A percentile compares a stretch with the other conserved stretches of the same genome.
Conservation (phyloP, 1,140 invertebrate genomes). For the Drosophila simulans region DNA sequence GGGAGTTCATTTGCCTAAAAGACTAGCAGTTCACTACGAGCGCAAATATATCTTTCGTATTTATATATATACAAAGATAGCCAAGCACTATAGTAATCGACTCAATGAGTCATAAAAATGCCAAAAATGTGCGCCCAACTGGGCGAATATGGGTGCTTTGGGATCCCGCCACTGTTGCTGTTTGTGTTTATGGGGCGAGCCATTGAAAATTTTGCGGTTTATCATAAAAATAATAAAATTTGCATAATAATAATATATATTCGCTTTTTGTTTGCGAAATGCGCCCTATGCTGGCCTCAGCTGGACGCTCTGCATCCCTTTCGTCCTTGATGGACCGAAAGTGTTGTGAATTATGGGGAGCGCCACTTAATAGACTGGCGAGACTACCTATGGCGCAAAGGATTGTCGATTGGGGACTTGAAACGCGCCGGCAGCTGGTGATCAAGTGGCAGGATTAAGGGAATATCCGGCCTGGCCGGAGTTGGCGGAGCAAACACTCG, state of each 20-base stretch:
- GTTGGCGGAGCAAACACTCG: slow-evolving; percentile 63
- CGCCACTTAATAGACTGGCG: slow-evolving; percentile 58
- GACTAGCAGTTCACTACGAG: slow-evolving; percentile 49
- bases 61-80: slow-evolving; percentile 18
- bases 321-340: slow-evolving; percentile 75
- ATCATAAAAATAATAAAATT: slow-evolving; percentile 83
- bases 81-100: slow-evolving; percentile 71
- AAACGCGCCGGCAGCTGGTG: slow-evolving; percentile 57
- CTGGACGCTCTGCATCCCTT: slow-evolving; percentile 55
- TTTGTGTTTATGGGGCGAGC: slow-evolving; percentile 56
- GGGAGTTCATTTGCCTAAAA: slow-evolving; percentile 70
- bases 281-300: slow-evolving; percentile 53
- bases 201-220: slow-evolving; percentile 76
- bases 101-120: slow-evolving; percentile 81
- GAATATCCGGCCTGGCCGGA: slow-evolving; percentile 34
- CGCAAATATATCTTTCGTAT: neutral
- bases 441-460: slow-evolving; percentile 77
- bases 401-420: slow-evolving; percentile 65
- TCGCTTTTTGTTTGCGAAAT: slow-evolving; percentile 63
- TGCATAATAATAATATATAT: slow-evolving; percentile 76
- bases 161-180: slow-evolving; percentile 43
- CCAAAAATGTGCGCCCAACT: slow-evolving; percentile 77
- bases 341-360: slow-evolving; percentile 75
- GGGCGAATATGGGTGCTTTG: slow-evolving; percentile 24
- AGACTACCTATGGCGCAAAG: slow-evolving; percentile 46